phyloP scores from a whole-genome alignment of 2,888 invertebrate genomes.

The Stenurella melanura region DNA sequence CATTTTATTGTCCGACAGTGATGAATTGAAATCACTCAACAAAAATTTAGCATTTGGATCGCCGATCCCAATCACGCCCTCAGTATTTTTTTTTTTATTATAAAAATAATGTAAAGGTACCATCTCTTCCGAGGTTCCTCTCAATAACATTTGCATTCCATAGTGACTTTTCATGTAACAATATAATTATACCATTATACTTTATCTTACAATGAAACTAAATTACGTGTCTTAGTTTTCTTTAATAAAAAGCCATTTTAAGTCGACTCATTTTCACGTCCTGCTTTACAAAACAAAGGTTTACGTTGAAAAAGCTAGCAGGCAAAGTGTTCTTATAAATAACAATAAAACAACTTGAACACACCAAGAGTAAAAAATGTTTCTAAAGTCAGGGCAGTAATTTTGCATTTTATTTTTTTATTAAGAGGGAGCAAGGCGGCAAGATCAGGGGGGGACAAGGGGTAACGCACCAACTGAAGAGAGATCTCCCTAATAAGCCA shows the following conservation, averaged over 20 bases:
- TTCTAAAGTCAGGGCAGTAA: no score
- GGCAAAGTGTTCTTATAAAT: background rate
- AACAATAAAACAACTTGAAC: no score
- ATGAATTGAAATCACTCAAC: background rate
- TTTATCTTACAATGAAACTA: background rate
- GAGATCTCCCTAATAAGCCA: no score
- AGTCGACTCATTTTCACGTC: background rate
- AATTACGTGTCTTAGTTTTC: background rate
- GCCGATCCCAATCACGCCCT: background rate
- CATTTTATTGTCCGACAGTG: background rate
- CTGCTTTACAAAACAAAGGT: background rate
- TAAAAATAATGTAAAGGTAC: background rate
- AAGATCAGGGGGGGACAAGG: no score
- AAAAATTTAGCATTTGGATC: background rate
- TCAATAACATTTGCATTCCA: background rate
- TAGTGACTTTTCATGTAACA: background rate
- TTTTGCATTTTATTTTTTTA: no score
- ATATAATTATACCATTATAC: background rate
- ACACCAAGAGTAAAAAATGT: no score
- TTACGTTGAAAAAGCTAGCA: background rate
- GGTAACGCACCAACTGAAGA: no score
- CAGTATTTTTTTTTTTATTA: background rate
- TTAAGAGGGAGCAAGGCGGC: no score
- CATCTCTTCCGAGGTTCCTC: no score
- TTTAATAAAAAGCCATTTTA: conserved; percentile 1